Base-by-base conservation (phyloP, 2,797 vertebrate genomes). In the Manis crassicaudata region DNA sequence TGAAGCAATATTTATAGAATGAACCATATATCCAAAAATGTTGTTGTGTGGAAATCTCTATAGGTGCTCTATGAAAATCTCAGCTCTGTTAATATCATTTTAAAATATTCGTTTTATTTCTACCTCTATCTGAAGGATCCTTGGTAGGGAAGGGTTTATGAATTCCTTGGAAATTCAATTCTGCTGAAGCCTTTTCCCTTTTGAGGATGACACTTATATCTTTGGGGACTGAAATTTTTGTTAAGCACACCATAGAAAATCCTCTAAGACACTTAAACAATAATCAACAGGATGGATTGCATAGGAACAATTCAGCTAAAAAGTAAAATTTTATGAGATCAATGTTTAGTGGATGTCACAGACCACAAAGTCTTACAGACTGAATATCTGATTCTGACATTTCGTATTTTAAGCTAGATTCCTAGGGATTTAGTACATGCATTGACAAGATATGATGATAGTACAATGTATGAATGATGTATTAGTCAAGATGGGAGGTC, bases 71-170 rank as follows among this genome's bases (percentile, higher is more conserved):
- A 46, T 46, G 46, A 46, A 46, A 35, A 29, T 50, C 40, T 75
- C 20, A 17, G 20, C 21, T 81, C 12, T 46, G 7, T 35, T 13
- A 23, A 60, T 23, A 3, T 14, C 73, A 50, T 35, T 92, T 93
- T 82, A 73, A 63, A 93, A 76, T 90, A 81, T n/a, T 92, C 27
- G 8, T 93, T 92, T 79, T 77, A 5, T 67, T 81, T n/a, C 52
- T 70, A 6, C 70, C 18, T 91, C 50, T 29, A 8, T 40, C 43
- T 95, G 72, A 56, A 96, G 85, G 12, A 56, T 56, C 50, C 29
- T 63, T 52, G 73, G 3, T 37, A 72, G 13, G 5, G 46, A 88
- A 80, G 17, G 21, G 27, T 27, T 72, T 32, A 37, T 32, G 63
- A 40, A 65, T 86, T 92, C 32, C 79, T 88, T 67, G 35, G 52